Base-by-base conservation (phyloP, 2,113 vertebrate species). In the Rhagologus leucostigma region DNA sequence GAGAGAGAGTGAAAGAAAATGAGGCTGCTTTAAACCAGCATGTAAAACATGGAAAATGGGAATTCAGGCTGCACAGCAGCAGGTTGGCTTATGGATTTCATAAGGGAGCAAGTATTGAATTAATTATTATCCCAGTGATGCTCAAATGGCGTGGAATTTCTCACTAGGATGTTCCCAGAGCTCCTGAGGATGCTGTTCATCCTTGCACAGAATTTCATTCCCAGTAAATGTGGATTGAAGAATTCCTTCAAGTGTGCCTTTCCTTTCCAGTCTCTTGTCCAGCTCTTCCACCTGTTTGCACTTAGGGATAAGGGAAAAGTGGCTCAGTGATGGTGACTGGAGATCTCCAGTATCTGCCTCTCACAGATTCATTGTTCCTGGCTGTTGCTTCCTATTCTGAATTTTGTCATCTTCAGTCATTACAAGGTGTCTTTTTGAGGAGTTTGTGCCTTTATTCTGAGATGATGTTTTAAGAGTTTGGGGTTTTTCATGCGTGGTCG, bases 271-370 rank as follows among this genome's bases (percentile, higher is more conserved):
- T 32, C 35, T 19, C 37, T 55, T 21, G 9, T 56, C 26, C 41
- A 55, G 0, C n/a, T 49, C 41, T 69, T 20, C 6, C 18, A 9
- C 0, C 0, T 14, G 41, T 69, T 56, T 63, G 56, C 71, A 29
- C 32, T 37, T 5, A 8, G 70, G 32, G 35, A 49, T 16, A 24
- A 69, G 46, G 75, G 47, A 56, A 11, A 23, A 12, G 56, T 63
- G 50, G 7, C 68, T 89, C 65, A 46, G 73, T 37, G 44, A 8
- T 62, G 30, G 47, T 46, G 53, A 2, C 23, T 52, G 32, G 33
- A 64, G 39, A n/a, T 62, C 46, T 62, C 46, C 59, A 18, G 10
- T 18, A 9, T 53, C 12, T 37, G 0, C 24, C 15, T 85, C 18
- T 68, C 69, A 15, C 53, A 29, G n/a, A 46, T 62, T 56, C 29